Conservation (phyloP, 2,888 invertebrate genomes). For the Callyntrura sp. region DNA sequence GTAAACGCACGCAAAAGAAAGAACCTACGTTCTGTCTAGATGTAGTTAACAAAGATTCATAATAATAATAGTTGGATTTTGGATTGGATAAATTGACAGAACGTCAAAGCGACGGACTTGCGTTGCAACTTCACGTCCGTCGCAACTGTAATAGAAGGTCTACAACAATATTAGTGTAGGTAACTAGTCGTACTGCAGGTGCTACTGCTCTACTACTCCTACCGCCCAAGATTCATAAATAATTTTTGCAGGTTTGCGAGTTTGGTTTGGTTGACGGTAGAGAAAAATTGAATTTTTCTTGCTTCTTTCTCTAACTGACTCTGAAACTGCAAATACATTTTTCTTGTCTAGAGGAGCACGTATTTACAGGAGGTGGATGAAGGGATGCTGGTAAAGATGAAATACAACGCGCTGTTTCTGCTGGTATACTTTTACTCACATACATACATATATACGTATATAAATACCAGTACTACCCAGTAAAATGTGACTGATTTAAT, state of each 20-base stretch:
- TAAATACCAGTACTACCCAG: not conserved
- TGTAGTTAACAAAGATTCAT: not conserved
- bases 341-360: not conserved
- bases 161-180: not conserved
- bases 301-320: not conserved
- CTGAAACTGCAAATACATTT: no score
- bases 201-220: not conserved
- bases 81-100: conserved; percentile 20
- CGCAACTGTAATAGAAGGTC: not conserved
- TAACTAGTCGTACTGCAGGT: not conserved
- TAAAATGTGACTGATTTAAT: conserved; percentile 50
- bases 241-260: conserved; percentile 31
- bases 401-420: not conserved
- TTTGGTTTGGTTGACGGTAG: conserved; percentile 9
- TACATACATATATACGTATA: not conserved
- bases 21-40: not conserved
- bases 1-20: not conserved
- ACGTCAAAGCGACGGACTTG: not conserved
- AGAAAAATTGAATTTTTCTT: conserved; percentile 34
- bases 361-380: no score
- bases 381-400: not conserved
- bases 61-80: not conserved
- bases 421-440: not conserved
- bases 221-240: conserved; percentile 19
- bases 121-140: not conserved